A percentile compares a stretch with the other conserved stretches of the same genome.
Evolutionary conservation across 2,113 vertebrate genomes (phyloP).

Genomic region (Coreoperca whiteheadi): DNA sequence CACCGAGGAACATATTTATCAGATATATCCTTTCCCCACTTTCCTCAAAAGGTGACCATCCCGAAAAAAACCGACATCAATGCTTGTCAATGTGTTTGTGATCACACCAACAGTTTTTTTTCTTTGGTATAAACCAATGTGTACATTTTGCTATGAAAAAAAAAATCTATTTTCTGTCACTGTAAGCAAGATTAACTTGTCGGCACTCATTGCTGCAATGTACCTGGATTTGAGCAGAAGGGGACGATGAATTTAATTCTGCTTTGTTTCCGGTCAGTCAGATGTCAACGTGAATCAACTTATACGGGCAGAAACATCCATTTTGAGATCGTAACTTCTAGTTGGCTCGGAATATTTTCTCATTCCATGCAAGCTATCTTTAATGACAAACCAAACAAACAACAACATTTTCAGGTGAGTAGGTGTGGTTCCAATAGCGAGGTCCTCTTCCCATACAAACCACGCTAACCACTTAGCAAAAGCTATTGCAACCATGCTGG

Average conservation of each 20-base stretch:
- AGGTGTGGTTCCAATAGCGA: not conserved
- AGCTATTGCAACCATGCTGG: not conserved
- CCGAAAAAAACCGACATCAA: not conserved
- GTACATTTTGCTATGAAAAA: slow-evolving; percentile 54
- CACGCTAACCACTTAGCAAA: too few relatives aligned
- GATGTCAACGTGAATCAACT: not conserved
- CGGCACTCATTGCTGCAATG: slow-evolving; percentile 27
- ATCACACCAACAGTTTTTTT: slow-evolving; percentile 56
- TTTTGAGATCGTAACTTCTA: not conserved
- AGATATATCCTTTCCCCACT: not conserved
- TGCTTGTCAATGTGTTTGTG: slow-evolving; percentile 42
- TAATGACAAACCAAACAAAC: not conserved
- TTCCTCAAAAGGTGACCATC: not conserved
- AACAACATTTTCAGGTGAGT: not conserved
- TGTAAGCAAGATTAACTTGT: slow-evolving; percentile 25
- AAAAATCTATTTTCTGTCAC: slow-evolving; percentile 58
- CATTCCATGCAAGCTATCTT: not conserved
- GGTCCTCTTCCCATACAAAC: not conserved
- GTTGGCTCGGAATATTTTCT: not conserved
- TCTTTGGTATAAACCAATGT: slow-evolving; percentile 40
- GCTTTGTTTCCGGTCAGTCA: not conserved
- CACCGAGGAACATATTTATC: slow-evolving; percentile 1
- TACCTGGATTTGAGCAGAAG: slow-evolving; percentile 2
- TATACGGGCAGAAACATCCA: not conserved
- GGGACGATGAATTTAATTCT: not conserved